These are phyloP conservation scores for Chloroclystis v-ata DNA, from an alignment of 2,888 invertebrate species.

Conservation along the genomic window DNA sequence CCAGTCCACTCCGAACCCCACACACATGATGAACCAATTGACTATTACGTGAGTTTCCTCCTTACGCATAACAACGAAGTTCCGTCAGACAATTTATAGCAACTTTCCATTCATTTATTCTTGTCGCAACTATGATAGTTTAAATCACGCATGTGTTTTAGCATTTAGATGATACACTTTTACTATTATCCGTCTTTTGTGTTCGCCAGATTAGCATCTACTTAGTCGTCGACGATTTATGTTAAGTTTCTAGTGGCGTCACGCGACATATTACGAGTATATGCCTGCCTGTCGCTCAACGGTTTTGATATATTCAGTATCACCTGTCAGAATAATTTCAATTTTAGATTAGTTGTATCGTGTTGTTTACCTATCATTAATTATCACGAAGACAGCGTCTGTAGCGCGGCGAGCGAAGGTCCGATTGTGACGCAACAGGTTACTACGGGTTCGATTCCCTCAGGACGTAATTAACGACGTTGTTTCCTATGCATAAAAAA, in stretches of 20 bases:
- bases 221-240: background rate
- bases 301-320: too few species aligned
- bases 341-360: too few species aligned
- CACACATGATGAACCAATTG: slow-evolving; percentile 61
- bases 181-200: slow-evolving; percentile 25
- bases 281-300: too few species aligned
- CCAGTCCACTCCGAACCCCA: slow-evolving; percentile 9
- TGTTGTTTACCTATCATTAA: too few species aligned
- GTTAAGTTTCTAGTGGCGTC: background rate
- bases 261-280: background rate
- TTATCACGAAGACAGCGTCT: too few species aligned
- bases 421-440: too few species aligned
- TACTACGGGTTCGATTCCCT: too few species aligned
- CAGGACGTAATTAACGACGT: too few species aligned
- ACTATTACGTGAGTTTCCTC: slow-evolving; percentile 69
- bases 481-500: too few species aligned
- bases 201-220: background rate
- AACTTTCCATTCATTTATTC: slow-evolving; percentile 64
- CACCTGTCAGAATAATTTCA: too few species aligned
- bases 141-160: slow-evolving; percentile 34
- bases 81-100: slow-evolving; percentile 41
- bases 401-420: too few species aligned
- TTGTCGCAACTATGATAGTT: slow-evolving; percentile 41
- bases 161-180: slow-evolving; percentile 43
- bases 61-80: slow-evolving; percentile 42